Base-by-base conservation (phyloP, 2,888 invertebrate genomes). In the Drosophila demipolita region DNA sequence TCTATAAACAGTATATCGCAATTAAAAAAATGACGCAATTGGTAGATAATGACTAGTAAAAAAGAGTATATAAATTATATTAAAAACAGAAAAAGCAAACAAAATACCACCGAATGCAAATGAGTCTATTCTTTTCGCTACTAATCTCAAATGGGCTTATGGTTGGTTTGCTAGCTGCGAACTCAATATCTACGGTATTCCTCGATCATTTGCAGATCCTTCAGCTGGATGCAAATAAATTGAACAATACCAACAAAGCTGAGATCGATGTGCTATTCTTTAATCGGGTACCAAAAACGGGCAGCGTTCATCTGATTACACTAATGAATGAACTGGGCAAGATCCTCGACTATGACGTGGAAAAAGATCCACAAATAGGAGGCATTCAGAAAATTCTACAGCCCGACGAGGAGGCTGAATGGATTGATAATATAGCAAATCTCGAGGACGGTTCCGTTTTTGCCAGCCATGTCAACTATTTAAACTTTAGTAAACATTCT, bases 191-290 rank as follows among this genome's bases (percentile, higher is more conserved):
- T 57, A 42, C 33, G 29, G 55, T 17, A 26, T 23, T 38, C 58
- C 40, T 55, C 59, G 60, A 57, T 50, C 67, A 38, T 76, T 90
- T 74, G 74, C 83, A 93, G 94, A 94, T 95, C 74, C 94, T 95
- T 67, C 93, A 94, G 15, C 94, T 97, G 54, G 95, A 96, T 80
- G 95, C 96, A 0, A 94, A 94, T 91, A 94, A 95, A 74, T 91
- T 97, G 75, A 98, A 98, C 93, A 97, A 97, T 92, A 97, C 97
- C 0, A 94, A 94, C 60, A 94, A 95, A 40, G 96, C 97, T 0
- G 95, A 95, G 70, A 94, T 95, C 57, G 95, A 97, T 69, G 94
- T 97, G 48, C 92, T 98, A 52, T 96, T 98, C 64, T 93, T 82
- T 68, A 93, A 93, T 91, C 92, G 92, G 20, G 91, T 93, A 0